Percentiles rank a stretch among this genome's conserved stretches.
Evolutionary conservation across 2,113 vertebrate species (phyloP).

Genomic region (Thryonomys swinderianus): DNA sequence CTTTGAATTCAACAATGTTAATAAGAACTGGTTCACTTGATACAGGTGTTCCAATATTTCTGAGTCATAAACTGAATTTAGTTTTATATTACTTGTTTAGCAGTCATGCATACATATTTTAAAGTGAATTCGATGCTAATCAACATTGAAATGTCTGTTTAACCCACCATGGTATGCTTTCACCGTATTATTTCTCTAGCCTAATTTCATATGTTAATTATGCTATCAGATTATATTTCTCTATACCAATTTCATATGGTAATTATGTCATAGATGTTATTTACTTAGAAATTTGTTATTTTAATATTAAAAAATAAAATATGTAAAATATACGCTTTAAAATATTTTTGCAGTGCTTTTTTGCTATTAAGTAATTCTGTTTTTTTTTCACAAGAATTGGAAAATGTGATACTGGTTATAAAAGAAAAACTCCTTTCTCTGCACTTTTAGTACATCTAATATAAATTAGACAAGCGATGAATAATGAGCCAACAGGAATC

Average conservation of each 20-base stretch:
- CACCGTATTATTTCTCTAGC: not conserved
- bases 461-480: constrained; percentile 71
- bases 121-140: not conserved
- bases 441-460: constrained; percentile 60
- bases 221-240: no score
- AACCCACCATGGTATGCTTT: not conserved
- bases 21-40: not conserved
- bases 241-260: no score
- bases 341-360: not conserved
- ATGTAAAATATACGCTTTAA: constrained; percentile 4
- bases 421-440: not conserved
- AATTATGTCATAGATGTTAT: not conserved
- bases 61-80: not conserved
- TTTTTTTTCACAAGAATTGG: constrained; percentile 2
- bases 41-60: constrained; percentile 20
- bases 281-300: not conserved
- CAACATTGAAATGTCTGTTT: constrained; percentile 20
- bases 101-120: not conserved
- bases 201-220: not conserved
- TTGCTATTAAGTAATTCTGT: not conserved
- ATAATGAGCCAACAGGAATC: constrained; percentile 60
- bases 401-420: not conserved
- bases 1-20: constrained; percentile 28
- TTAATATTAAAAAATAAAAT: constrained; percentile 28
- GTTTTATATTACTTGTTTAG: not conserved